Base-by-base conservation (phyloP, 2,888 invertebrate genomes). In the Tethea ocularis region DNA sequence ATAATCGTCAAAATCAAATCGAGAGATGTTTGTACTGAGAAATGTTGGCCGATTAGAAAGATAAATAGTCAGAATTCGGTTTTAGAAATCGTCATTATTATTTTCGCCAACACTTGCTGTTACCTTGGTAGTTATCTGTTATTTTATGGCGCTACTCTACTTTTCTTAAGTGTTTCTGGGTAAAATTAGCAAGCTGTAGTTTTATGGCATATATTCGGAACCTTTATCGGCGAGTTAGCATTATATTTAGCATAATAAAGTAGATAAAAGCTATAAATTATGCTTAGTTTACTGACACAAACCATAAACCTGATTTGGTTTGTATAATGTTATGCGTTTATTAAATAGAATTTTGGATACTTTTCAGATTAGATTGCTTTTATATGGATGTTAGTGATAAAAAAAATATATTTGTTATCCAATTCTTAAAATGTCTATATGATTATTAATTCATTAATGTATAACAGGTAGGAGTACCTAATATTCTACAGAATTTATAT, bases 241-340 rank as follows among this genome's bases (percentile, higher is more conserved):
- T 20, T 46, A 46, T 46, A 15, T 7, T 46, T 46, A 46, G 17
- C 41, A 46, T 46, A 46, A 46, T 46, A 46, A 46, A 46, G 46
- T 46, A 20, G 2, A 20, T 46, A 46, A 3, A 7, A 41, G 41
- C 20, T 10, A 46, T 46, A 46, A 20, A 46, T 46, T 15, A 20
- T 20, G 46, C 46, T 46, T 20, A 46, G 17, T 46, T 20, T 46
- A 46, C 17, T 46, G 20, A 46, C 46, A 46, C 10, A 6, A 7
- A 7, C 7, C 17, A 17, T 17, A 41, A 46, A 10, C 46, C 15
- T 20, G 7, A 20, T 46, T 17, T n/a, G 38, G 6, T 2, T 38
- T 38, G 36, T 36, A 26, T 15, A 36, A 36, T 36, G 15, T 15
- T 36, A 15, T 13, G 29, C 29, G 29, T 33, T 15, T 38, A 38